A percentile compares a stretch with the other conserved stretches of the same genome.
These are phyloP conservation scores for Ifrita kowaldi DNA, from an alignment of 2,113 vertebrate species.

Conservation along the genomic window DNA sequence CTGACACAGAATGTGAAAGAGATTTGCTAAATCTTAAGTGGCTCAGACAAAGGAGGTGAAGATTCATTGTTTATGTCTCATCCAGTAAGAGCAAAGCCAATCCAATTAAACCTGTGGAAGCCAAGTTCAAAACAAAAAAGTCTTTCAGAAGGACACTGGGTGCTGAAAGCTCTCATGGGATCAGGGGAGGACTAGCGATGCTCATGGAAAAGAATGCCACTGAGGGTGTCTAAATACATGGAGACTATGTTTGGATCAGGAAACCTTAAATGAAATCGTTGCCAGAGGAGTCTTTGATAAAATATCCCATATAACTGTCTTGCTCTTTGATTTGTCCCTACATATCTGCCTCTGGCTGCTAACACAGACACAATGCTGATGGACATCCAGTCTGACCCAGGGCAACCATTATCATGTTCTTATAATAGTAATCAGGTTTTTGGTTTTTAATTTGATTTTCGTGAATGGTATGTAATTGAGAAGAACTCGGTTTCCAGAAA, in stretches of 20 bases:
- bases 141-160: neutral
- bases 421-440: neutral
- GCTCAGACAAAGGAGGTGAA: neutral
- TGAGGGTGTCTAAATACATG: neutral
- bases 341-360: neutral
- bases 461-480: neutral
- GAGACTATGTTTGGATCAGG: neutral
- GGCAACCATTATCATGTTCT: neutral
- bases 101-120: neutral
- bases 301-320: neutral
- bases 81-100: neutral
- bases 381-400: neutral
- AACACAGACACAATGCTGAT: neutral
- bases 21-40: neutral
- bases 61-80: neutral
- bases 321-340: neutral
- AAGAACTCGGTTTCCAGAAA: neutral
- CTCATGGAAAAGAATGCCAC: neutral
- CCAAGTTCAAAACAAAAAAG: neutral
- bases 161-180: neutral
- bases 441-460: neutral
- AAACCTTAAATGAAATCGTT: neutral
- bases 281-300: neutral
- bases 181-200: neutral
- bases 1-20: neutral